Conservation (phyloP, 2,797 vertebrate species). For the Enteromius unitaeniatus region DNA sequence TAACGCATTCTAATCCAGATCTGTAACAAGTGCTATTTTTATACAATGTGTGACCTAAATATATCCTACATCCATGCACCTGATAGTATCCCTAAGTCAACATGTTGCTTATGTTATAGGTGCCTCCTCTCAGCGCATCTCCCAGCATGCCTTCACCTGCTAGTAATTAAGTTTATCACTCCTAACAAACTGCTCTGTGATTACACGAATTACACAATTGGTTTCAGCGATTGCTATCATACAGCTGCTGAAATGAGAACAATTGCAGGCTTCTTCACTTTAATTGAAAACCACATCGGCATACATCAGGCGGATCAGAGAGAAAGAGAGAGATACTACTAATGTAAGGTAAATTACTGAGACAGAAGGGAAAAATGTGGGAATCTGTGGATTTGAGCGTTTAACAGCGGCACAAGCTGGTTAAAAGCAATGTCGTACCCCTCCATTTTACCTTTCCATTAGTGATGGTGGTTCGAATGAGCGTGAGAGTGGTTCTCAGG, state of each 20-base stretch:
- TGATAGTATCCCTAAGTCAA: conserved; percentile 9
- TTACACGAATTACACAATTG: conserved; percentile 66
- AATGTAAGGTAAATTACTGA: conserved; percentile 27
- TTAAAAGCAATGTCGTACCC: conserved; percentile 25
- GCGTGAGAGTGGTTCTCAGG: conserved; percentile 58
- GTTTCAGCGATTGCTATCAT: conserved; percentile 64
- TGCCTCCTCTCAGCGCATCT: background rate
- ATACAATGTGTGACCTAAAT: background rate
- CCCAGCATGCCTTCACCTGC: conserved; percentile 53
- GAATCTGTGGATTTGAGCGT: conserved; percentile 4
- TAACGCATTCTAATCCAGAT: background rate
- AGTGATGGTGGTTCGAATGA: conserved; percentile 51
- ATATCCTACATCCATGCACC: background rate
- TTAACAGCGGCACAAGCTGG: background rate
- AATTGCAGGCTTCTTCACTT: conserved; percentile 59
- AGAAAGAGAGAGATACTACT: background rate
- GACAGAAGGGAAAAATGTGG: background rate
- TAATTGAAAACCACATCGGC: conserved; percentile 60
- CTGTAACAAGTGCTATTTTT: conserved; percentile 6
- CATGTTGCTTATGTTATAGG: conserved; percentile 26
- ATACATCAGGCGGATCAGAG: conserved; percentile 1
- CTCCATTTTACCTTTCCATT: conserved; percentile 40
- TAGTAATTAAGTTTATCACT: conserved; percentile 66
- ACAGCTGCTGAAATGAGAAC: conserved; percentile 59
- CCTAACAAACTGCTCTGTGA: conserved; percentile 63